These are phyloP conservation scores for Gallinago undulata DNA, from an alignment of 2,113 vertebrate species.

Conservation along the genomic window DNA sequence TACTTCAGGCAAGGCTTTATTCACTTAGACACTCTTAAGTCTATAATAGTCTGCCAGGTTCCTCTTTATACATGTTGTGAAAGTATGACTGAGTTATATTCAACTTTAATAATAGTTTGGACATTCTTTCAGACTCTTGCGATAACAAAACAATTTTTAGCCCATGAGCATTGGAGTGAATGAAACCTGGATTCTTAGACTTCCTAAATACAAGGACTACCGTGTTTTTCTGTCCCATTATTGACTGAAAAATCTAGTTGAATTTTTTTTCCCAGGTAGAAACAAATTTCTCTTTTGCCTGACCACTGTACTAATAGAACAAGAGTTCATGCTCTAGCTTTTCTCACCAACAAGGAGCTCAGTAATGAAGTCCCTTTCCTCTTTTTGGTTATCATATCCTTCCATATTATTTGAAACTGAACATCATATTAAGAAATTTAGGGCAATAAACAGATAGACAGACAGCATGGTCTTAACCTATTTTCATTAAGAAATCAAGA, in stretches of 20 bases:
- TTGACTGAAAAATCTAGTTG: accelerated
- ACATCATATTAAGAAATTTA: not conserved
- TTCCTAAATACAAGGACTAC: not conserved
- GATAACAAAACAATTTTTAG: not conserved
- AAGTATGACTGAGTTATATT: not conserved
- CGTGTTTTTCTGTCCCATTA: not conserved
- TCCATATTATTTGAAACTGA: not conserved
- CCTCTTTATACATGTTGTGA: not conserved
- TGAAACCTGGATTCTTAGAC: not conserved
- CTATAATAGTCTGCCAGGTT: not conserved
- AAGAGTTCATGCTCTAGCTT: not conserved
- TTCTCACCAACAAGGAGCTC: not conserved
- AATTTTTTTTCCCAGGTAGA: not conserved
- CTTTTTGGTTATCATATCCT: not conserved
- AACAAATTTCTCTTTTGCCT: not conserved
- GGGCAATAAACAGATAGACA: not conserved
- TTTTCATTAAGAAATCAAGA: not conserved
- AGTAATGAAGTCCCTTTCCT: not conserved
- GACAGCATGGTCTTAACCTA: not conserved
- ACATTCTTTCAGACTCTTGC: not conserved
- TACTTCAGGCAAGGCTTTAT: not conserved
- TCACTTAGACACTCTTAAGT: not conserved
- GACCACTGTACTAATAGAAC: not conserved
- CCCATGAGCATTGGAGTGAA: not conserved
- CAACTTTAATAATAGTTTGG: not conserved